Evolutionary conservation across 2,797 vertebrate species (phyloP).

Genomic region (Peromyscus nudipes): DNA sequence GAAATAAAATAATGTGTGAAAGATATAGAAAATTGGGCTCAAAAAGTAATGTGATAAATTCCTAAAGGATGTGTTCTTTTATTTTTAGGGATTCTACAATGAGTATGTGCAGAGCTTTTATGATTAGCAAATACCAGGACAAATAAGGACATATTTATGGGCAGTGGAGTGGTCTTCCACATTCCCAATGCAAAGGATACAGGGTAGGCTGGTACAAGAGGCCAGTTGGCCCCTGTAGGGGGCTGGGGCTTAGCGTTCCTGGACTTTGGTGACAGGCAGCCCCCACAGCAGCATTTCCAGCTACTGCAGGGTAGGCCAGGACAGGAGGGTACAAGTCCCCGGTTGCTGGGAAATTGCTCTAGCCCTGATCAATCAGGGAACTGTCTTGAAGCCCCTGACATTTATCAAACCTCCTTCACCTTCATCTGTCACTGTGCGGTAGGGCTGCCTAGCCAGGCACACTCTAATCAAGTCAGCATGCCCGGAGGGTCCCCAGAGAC

Average conservation of each 20-base stretch:
- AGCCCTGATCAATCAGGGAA: slow-evolving; percentile 61
- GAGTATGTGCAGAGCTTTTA: neutral
- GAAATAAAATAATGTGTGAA: slow-evolving; percentile 11
- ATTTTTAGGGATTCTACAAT: neutral
- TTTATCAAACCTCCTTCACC: slow-evolving; percentile 64
- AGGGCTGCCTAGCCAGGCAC: neutral
- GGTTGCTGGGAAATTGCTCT: slow-evolving; percentile 69
- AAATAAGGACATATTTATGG: neutral
- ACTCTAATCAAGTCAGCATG: slow-evolving; percentile 68
- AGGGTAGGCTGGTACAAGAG: neutral
- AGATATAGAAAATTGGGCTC: neutral
- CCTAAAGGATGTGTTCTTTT: neutral
- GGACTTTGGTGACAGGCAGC: neutral
- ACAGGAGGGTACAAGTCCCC: neutral
- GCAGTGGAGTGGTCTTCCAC: rapidly evolving
- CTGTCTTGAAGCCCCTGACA: neutral
- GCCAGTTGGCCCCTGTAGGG: neutral
- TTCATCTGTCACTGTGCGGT: slow-evolving; percentile 56
- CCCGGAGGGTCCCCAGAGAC: neutral
- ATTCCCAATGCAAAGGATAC: neutral
- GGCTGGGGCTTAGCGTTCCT: neutral
- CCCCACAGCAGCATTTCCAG: neutral
- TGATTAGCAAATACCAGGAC: neutral
- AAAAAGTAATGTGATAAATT: neutral
- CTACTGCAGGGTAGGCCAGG: neutral